These are phyloP conservation scores for Pangasianodon hypophthalmus DNA, from an alignment of 2,113 vertebrate species.

Conservation along the genomic window DNA sequence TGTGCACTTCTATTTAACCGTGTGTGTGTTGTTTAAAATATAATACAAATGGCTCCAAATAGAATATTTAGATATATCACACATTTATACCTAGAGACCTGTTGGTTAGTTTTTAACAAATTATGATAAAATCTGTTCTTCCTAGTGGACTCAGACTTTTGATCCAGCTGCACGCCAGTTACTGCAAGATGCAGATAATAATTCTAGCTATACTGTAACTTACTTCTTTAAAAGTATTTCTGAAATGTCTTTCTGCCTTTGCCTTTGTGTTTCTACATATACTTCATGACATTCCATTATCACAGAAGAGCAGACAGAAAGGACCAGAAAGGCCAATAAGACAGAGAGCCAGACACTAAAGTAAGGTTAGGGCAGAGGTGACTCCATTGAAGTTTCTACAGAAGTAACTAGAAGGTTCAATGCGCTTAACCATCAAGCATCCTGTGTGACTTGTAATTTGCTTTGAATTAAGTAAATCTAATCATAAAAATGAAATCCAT, in stretches of 20 bases:
- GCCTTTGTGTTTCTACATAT: not conserved
- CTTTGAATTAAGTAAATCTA: not conserved
- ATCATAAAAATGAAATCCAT: not conserved
- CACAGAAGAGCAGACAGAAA: not conserved
- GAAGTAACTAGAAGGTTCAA: not conserved
- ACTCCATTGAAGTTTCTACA: not conserved
- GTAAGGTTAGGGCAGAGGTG: not conserved
- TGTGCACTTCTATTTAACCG: not conserved
- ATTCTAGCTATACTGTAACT: not conserved
- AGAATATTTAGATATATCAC: too few species aligned
- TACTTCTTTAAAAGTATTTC: not conserved
- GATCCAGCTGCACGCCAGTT: not conserved
- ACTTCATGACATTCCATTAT: conserved; percentile 17
- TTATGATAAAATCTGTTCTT: not conserved
- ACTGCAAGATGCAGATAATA: not conserved
- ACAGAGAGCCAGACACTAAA: not conserved
- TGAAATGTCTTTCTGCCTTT: not conserved
- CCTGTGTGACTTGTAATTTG: not conserved
- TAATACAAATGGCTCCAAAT: not conserved
- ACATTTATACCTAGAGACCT: not conserved
- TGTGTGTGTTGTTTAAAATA: not conserved
- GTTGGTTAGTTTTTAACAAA: not conserved
- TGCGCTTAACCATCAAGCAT: not conserved
- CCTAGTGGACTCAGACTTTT: conserved; percentile 16
- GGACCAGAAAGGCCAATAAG: not conserved